These are phyloP conservation scores for Sciurus niger DNA, from an alignment of 2,113 vertebrate genomes.

Conservation along the genomic window DNA sequence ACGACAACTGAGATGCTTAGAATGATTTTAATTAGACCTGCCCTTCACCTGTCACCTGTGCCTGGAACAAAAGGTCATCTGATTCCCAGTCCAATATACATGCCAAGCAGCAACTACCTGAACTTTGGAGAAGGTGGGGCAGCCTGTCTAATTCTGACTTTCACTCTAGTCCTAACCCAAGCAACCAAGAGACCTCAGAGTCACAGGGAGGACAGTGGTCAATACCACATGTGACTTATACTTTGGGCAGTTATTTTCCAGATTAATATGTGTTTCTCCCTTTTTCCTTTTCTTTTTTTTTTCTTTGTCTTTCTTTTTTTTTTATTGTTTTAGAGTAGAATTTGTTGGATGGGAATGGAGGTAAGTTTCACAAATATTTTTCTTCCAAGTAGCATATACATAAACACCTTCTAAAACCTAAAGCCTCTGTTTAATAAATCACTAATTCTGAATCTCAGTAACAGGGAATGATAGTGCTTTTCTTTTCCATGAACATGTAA, in stretches of 20 bases:
- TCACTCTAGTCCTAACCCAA: not conserved
- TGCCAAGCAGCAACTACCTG: not conserved
- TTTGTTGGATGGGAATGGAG: not conserved
- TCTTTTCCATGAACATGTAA: not conserved
- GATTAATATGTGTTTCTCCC: not conserved
- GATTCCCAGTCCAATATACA: constrained; percentile 32
- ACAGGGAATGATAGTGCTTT: not conserved
- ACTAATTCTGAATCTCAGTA: not conserved
- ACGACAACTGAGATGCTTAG: not conserved
- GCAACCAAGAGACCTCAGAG: not conserved
- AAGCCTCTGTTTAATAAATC: not conserved
- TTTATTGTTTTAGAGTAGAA: not conserved
- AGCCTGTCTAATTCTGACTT: not conserved
- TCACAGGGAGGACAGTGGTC: too few relatives aligned
- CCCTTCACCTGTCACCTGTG: constrained; percentile 55
- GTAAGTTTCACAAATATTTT: not conserved
- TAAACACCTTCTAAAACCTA: not conserved
- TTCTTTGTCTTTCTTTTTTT: too few relatives aligned
- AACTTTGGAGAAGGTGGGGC: not conserved
- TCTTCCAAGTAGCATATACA: not conserved
- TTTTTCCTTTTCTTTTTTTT: too few relatives aligned
- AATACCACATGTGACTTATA: rapidly evolving
- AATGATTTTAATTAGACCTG: constrained; percentile 62
- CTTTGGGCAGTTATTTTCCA: rapidly evolving
- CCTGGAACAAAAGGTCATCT: not conserved